Evolutionary conservation across 2,888 invertebrate species (phyloP).

Genomic region (Dioctria linearis): DNA sequence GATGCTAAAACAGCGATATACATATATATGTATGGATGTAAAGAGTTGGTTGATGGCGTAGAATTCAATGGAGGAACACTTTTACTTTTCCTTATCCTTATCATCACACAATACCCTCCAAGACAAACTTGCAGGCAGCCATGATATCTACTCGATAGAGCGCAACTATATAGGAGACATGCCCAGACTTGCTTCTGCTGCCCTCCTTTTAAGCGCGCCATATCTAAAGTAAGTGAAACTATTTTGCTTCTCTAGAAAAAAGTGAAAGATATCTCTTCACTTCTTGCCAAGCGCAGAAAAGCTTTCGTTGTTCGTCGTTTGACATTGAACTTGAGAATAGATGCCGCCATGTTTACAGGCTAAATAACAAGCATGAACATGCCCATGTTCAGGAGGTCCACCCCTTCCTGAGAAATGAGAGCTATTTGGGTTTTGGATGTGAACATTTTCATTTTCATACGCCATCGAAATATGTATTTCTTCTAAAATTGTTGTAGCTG

Average conservation of each 20-base stretch:
- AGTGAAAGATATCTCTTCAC: constrained; percentile 34
- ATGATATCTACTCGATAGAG: background rate
- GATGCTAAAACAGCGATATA: no score
- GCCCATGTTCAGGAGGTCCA: background rate
- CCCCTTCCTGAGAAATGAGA: background rate
- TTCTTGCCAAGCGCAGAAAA: constrained; percentile 8
- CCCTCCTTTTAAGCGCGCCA: constrained; percentile 19
- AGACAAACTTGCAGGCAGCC: no score
- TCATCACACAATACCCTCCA: no score
- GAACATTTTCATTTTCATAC: no score
- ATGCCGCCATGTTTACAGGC: constrained; percentile 52
- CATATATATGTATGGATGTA: no score
- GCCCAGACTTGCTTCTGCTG: constrained; percentile 25
- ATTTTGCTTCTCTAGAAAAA: constrained; percentile 44
- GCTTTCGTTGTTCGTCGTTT: constrained; percentile 53
- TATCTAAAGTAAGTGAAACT: constrained; percentile 22
- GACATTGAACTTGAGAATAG: constrained; percentile 60
- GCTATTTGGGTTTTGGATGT: background rate
- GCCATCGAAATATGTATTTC: no score
- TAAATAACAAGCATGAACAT: background rate
- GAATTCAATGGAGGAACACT: background rate
- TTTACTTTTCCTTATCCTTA: constrained; percentile 24
- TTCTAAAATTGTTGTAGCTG: no score
- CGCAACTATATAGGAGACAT: constrained; percentile 25
- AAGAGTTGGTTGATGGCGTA: no score